phyloP scores from a whole-genome alignment of 2,797 vertebrate species.

The Cynopterus sphinx region DNA sequence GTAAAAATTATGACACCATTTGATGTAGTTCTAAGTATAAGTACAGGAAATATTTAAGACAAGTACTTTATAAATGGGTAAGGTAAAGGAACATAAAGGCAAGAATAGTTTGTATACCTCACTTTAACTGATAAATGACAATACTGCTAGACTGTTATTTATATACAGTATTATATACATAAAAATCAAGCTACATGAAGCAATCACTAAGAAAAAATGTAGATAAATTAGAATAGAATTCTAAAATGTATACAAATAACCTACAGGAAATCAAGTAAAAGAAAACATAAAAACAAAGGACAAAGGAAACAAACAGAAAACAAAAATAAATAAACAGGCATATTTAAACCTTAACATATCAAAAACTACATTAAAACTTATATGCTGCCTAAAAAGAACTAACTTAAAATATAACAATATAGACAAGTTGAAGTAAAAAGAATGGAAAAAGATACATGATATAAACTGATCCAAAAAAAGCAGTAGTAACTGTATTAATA shows the following conservation, averaged over 20 bases:
- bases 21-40: background rate
- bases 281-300: background rate
- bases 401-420: background rate
- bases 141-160: background rate
- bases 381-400: background rate
- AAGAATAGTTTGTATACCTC: background rate
- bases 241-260: background rate
- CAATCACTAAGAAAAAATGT: background rate
- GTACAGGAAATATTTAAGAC: background rate
- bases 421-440: background rate
- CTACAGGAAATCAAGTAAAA: background rate
- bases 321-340: background rate
- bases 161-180: background rate
- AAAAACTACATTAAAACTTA: background rate
- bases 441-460: background rate
- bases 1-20: background rate
- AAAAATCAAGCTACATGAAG: background rate
- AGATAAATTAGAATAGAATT: background rate
- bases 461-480: background rate
- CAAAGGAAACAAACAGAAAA: background rate
- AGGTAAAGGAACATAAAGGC: background rate
- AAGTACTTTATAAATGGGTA: background rate
- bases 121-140: background rate
- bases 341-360: background rate
- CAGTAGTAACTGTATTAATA: background rate